Conservation (phyloP, 2,113 vertebrate genomes). For the Candoia aspera region DNA sequence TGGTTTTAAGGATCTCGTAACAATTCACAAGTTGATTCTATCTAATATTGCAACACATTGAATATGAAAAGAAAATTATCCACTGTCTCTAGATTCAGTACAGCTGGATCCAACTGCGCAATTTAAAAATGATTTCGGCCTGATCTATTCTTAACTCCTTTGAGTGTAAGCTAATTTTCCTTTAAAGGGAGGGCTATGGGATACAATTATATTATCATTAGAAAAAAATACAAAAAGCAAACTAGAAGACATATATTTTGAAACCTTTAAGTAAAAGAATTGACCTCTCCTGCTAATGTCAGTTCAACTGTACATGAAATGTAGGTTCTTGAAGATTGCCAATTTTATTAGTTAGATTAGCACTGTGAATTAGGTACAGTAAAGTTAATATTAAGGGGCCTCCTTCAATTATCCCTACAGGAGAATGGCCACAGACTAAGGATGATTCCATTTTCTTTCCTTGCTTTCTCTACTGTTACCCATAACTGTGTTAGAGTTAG, state of each 20-base stretch:
- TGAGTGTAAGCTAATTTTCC: neutral
- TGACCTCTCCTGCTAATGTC: slow-evolving; percentile 34
- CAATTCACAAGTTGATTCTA: neutral
- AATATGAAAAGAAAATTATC: neutral
- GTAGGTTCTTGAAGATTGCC: neutral
- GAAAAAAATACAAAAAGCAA: neutral
- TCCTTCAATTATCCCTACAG: neutral
- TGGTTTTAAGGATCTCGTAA: slow-evolving; percentile 2
- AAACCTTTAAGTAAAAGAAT: slow-evolving; percentile 32
- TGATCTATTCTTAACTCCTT: neutral
- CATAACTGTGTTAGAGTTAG: neutral
- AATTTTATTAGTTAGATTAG: neutral
- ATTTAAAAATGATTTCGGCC: neutral
- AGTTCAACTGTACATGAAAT: slow-evolving; percentile 33
- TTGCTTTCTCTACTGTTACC: neutral
- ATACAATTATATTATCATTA: neutral
- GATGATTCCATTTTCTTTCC: neutral
- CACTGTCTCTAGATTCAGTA: neutral
- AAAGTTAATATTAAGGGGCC: neutral
- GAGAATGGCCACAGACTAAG: neutral
- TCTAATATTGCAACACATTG: neutral
- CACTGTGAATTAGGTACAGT: neutral
- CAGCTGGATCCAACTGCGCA: neutral
- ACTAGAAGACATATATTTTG: neutral
- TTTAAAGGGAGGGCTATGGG: neutral